These are phyloP conservation scores for Argopecten irradians DNA, from an alignment of 1,140 invertebrate species.

Conservation along the genomic window DNA sequence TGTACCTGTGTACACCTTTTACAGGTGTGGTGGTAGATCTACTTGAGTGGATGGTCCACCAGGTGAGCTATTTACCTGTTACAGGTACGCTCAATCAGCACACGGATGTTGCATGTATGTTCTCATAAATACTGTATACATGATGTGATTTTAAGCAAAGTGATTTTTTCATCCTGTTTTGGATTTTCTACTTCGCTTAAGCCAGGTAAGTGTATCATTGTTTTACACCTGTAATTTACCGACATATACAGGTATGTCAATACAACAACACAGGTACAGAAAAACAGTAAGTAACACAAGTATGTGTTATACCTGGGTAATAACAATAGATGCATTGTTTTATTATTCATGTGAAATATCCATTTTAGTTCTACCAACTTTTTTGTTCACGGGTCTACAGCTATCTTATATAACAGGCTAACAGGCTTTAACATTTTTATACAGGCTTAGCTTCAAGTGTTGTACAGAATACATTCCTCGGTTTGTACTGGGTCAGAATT, in stretches of 20 bases:
- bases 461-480: too few species aligned
- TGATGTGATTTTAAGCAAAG: not conserved
- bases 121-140: not conserved
- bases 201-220: not conserved
- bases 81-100: not conserved
- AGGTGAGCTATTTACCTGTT: not conserved
- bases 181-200: not conserved
- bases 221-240: not conserved
- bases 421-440: too few species aligned
- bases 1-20: not conserved
- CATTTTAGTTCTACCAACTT: not conserved
- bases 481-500: too few species aligned
- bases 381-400: not conserved
- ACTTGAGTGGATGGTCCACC: not conserved
- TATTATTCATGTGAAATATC: not conserved
- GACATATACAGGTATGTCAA: not conserved
- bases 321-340: not conserved
- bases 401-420: not conserved
- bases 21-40: conserved; percentile 2
- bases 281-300: not conserved
- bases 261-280: not conserved
- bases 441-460: too few species aligned
- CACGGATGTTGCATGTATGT: not conserved
- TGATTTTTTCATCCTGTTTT: not conserved
- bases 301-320: not conserved